Conservation (phyloP, 2,797 vertebrate genomes). For the Myiotriccus ornatus region DNA sequence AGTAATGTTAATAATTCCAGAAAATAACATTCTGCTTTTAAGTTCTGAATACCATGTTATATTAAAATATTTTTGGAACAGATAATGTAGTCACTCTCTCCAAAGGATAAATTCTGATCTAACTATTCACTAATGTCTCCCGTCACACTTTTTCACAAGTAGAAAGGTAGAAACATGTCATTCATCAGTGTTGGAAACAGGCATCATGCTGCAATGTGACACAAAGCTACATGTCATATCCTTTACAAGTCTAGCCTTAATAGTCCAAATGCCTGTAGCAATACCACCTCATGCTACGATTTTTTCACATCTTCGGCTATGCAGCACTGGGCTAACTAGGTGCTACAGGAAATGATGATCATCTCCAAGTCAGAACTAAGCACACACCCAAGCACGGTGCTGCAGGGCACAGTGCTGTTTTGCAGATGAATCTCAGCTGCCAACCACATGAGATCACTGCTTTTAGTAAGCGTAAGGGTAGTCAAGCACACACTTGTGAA, state of each 20-base stretch:
- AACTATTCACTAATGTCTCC: background rate
- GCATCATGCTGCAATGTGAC: background rate
- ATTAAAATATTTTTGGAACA: background rate
- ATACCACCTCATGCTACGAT: fast-evolving
- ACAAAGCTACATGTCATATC: background rate
- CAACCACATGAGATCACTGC: background rate
- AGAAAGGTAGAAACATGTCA: background rate
- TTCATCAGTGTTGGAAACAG: background rate
- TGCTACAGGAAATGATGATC: constrained; percentile 38
- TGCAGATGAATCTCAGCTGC: constrained; percentile 4
- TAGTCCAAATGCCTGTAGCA: background rate
- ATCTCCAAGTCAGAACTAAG: constrained; percentile 2
- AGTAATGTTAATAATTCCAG: background rate
- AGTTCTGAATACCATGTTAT: background rate
- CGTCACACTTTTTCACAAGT: background rate
- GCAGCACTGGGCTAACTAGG: background rate
- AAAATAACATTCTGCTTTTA: background rate
- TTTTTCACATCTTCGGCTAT: background rate
- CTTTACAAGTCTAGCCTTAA: background rate
- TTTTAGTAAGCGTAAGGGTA: background rate
- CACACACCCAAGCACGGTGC: background rate
- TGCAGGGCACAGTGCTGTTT: constrained; percentile 1
- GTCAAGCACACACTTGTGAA: background rate
- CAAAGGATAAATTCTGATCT: background rate
- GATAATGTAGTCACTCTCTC: background rate